A percentile compares a stretch with the other conserved stretches of the same genome.
Evolutionary conservation across 2,888 invertebrate genomes (phyloP).

Genomic region (Drosophila hawaiiensis): DNA sequence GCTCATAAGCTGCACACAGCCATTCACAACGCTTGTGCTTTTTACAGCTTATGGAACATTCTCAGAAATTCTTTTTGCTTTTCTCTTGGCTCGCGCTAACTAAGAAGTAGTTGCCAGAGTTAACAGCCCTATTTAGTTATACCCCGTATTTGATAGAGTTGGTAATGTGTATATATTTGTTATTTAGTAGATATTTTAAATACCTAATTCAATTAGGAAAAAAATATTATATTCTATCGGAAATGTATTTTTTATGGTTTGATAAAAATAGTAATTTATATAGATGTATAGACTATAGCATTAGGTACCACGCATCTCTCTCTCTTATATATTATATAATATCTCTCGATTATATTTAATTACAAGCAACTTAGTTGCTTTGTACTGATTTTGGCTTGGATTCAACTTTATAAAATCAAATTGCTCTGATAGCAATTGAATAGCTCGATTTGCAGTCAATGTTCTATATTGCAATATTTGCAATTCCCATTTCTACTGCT

Average conservation of each 20-base stretch:
- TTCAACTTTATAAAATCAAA: constrained; percentile 68
- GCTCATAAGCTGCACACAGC: constrained; percentile 45
- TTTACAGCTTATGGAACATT: constrained; percentile 67
- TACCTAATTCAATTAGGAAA: neutral
- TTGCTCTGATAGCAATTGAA: constrained; percentile 71
- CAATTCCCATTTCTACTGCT: constrained; percentile 39
- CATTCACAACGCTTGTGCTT: constrained; percentile 51
- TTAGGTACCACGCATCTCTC: neutral
- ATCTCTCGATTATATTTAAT: neutral
- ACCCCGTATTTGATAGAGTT: neutral
- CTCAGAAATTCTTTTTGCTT: constrained; percentile 44
- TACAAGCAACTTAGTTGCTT: neutral
- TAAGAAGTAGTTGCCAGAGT: constrained; percentile 11
- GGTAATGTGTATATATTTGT: no score
- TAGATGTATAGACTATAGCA: neutral
- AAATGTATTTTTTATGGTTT: neutral
- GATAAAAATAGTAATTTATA: neutral
- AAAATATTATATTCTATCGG: neutral
- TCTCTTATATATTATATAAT: no score
- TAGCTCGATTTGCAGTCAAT: constrained; percentile 67
- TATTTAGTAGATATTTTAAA: neutral
- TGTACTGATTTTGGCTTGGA: constrained; percentile 27
- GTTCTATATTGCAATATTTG: constrained; percentile 56
- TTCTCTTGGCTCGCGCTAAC: constrained; percentile 5
- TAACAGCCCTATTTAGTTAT: constrained; percentile 4